Evolutionary conservation across 2,797 vertebrate species (phyloP).

Genomic region (Sebastes itinus): DNA sequence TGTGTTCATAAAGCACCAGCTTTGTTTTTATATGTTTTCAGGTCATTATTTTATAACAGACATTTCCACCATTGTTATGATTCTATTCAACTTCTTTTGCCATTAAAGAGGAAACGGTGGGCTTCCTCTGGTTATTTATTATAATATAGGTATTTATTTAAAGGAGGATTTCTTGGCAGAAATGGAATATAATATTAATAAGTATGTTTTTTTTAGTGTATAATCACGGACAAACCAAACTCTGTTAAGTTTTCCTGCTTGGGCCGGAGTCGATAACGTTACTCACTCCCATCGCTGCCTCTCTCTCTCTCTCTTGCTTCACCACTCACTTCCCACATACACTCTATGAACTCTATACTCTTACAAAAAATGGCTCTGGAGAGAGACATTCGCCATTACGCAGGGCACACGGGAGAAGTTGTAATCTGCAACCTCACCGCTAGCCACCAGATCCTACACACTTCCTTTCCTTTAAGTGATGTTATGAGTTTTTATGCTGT

Average conservation of each 20-base stretch:
- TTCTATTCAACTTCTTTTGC: background rate
- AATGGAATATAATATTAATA: no score
- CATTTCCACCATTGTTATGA: background rate
- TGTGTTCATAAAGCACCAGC: background rate
- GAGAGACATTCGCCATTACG: no score
- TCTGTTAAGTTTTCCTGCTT: no score
- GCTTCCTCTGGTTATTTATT: background rate
- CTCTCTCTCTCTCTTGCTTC: no score
- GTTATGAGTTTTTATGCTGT: background rate
- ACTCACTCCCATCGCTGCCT: fast-evolving
- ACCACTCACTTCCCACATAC: no score
- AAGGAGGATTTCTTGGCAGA: no score
- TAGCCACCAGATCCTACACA: no score
- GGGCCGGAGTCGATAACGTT: fast-evolving
- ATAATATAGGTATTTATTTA: background rate
- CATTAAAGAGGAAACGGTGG: background rate
- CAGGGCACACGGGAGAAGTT: fast-evolving
- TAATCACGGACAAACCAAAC: no score
- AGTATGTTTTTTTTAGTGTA: no score
- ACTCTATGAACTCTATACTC: no score
- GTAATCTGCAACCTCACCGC: no score
- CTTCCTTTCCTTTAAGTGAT: background rate
- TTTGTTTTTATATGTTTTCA: background rate
- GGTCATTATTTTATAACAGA: background rate
- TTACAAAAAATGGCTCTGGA: no score